phyloP scores from a whole-genome alignment of 1,140 invertebrate species.

The Samia ricini region DNA sequence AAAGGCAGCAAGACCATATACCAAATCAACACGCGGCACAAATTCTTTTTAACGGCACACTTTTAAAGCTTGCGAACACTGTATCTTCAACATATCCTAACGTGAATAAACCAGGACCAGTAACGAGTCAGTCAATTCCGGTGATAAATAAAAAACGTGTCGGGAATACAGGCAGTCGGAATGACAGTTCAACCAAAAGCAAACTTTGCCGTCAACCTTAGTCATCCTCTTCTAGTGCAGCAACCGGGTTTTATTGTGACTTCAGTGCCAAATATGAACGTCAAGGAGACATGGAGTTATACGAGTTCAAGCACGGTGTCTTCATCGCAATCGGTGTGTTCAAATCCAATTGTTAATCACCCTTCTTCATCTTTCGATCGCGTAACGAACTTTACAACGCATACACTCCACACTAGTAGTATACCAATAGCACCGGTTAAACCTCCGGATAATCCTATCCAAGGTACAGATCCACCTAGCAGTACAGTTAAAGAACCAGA shows the following conservation, averaged over 20 bases:
- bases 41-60: conserved; percentile 73
- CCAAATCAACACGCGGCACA: conserved; percentile 67
- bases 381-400: conserved; percentile 49
- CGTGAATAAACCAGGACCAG: conserved; percentile 53
- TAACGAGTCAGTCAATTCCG: conserved; percentile 57
- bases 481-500: conserved; percentile 68
- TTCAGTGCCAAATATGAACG: conserved; percentile 74
- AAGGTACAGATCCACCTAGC: conserved; percentile 67
- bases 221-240: conserved; percentile 68
- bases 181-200: conserved; percentile 67
- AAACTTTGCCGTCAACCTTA: conserved; percentile 69
- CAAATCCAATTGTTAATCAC: conserved; percentile 61
- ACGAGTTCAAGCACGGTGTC: conserved; percentile 49
- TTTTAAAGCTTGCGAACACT: conserved; percentile 69
- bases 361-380: conserved; percentile 36
- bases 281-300: conserved; percentile 75
- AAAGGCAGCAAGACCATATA: conserved; percentile 54
- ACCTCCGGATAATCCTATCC: conserved; percentile 71
- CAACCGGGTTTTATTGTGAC: conserved; percentile 74
- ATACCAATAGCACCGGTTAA: conserved; percentile 68
- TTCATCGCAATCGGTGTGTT: conserved; percentile 54
- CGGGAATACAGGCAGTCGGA: conserved; percentile 56
- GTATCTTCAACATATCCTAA: conserved; percentile 51
- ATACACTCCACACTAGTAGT: conserved; percentile 65
- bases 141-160: conserved; percentile 62